These are phyloP conservation scores for Panzeria rudis DNA, from an alignment of 2,888 invertebrate species.

Conservation along the genomic window DNA sequence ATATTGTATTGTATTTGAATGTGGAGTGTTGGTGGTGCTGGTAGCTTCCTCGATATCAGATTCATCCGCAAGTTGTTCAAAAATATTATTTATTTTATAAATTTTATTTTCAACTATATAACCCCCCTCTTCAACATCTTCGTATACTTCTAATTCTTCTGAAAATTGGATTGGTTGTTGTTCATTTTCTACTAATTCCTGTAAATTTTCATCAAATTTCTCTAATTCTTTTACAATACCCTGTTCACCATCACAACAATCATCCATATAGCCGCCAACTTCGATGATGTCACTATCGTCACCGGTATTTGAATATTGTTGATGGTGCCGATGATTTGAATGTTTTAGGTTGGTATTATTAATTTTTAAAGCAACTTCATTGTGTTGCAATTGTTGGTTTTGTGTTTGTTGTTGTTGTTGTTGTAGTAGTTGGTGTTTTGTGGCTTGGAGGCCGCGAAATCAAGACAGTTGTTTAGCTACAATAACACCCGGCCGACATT, in stretches of 20 bases:
- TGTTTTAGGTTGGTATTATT: conserved; percentile 43
- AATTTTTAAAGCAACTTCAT: conserved; percentile 53
- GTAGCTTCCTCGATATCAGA: conserved; percentile 12
- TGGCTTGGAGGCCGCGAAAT: conserved; percentile 82
- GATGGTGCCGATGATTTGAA: conserved; percentile 30
- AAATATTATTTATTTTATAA: conserved; percentile 66
- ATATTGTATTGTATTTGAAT: background rate
- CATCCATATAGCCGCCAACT: background rate
- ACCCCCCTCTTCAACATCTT: conserved; percentile 14
- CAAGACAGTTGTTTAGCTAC: conserved; percentile 93
- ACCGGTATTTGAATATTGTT: conserved; percentile 24
- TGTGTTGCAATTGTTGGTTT: conserved; percentile 49
- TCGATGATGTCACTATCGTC: conserved; percentile 18
- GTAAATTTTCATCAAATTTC: conserved; percentile 59
- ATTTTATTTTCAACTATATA: conserved; percentile 49
- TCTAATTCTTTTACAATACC: conserved; percentile 36
- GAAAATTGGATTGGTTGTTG: conserved; percentile 12
- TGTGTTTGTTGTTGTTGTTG: conserved; percentile 45
- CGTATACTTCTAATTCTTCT: conserved; percentile 8
- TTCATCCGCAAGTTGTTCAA: conserved; percentile 59
- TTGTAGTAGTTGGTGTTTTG: conserved; percentile 60
- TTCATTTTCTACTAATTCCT: conserved; percentile 61
- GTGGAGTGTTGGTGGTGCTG: conserved; percentile 3
- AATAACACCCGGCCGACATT: conserved; percentile 94
- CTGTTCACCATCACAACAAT: conserved; percentile 15